A percentile compares a stretch with the other conserved stretches of the same genome.
Evolutionary conservation across 2,113 vertebrate species (phyloP).

Genomic region (Barnardius zonarius): DNA sequence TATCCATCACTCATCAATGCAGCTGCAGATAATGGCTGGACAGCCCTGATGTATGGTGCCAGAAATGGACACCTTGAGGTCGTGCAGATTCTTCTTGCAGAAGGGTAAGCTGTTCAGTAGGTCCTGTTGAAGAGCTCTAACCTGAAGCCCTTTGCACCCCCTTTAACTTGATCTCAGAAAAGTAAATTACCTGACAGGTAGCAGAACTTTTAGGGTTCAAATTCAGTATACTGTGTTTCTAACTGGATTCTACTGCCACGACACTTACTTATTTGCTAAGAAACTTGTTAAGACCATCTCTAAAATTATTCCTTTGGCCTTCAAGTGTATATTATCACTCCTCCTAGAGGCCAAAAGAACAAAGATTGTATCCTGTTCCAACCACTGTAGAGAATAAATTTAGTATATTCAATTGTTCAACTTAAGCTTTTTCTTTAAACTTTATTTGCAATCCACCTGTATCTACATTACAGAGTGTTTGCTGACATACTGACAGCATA

Average conservation of each 20-base stretch:
- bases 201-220: background rate
- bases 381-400: background rate
- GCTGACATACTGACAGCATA: background rate
- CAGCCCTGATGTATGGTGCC: conserved; percentile 88
- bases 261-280: background rate
- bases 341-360: background rate
- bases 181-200: background rate
- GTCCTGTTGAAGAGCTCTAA: background rate
- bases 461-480: background rate
- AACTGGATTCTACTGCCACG: background rate
- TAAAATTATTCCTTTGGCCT: background rate
- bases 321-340: background rate
- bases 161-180: background rate
- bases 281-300: background rate
- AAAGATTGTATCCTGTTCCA: background rate
- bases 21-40: conserved; percentile 84
- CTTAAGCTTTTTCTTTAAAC: background rate
- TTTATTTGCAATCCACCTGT: background rate
- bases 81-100: conserved; percentile 78
- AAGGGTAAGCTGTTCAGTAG: conserved; percentile 75
- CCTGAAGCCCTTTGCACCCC: background rate
- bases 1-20: conserved; percentile 78
- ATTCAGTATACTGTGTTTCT: background rate
- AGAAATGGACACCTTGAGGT: conserved; percentile 83
- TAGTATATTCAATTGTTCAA: background rate